Percentiles rank a stretch among this genome's conserved stretches.
Evolutionary conservation across 2,113 vertebrate genomes (phyloP).

Genomic region (Nipponia nippon): DNA sequence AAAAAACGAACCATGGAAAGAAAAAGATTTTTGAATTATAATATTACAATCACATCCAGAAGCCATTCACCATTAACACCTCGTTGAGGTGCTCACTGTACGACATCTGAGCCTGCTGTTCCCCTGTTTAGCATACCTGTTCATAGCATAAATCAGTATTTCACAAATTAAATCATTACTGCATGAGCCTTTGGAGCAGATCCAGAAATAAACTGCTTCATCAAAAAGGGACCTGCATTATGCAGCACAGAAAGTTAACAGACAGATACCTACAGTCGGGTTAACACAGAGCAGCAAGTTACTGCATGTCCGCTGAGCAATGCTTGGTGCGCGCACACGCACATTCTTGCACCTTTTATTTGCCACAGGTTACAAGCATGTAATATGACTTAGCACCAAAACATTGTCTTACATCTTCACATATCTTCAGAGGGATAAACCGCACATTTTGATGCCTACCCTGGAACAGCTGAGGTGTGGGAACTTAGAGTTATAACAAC

Average conservation of each 20-base stretch:
- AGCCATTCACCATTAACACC: not conserved
- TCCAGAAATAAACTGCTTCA: not conserved
- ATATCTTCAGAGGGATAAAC: not conserved
- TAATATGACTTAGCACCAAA: not conserved
- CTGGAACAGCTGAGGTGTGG: not conserved
- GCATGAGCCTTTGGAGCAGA: not conserved
- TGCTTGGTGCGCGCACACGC: rapidly evolving
- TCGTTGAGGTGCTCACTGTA: not conserved
- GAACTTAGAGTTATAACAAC: not conserved
- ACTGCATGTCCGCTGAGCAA: not conserved
- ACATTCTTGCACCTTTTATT: not conserved
- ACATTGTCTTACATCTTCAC: not conserved
- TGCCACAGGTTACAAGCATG: not conserved
- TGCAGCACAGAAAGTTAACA: rapidly evolving
- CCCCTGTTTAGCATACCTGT: not conserved
- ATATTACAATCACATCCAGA: not conserved
- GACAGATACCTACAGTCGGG: not conserved
- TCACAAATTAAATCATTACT: not conserved
- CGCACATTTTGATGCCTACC: not conserved
- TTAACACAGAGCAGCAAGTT: not conserved
- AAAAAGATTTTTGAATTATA: not conserved
- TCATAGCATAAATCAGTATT: not conserved
- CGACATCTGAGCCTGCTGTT: no score
- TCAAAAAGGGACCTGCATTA: not conserved
- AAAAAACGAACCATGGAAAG: rapidly evolving